Base-by-base conservation (phyloP, 2,113 vertebrate species). In the Dasypus novemcinctus region DNA sequence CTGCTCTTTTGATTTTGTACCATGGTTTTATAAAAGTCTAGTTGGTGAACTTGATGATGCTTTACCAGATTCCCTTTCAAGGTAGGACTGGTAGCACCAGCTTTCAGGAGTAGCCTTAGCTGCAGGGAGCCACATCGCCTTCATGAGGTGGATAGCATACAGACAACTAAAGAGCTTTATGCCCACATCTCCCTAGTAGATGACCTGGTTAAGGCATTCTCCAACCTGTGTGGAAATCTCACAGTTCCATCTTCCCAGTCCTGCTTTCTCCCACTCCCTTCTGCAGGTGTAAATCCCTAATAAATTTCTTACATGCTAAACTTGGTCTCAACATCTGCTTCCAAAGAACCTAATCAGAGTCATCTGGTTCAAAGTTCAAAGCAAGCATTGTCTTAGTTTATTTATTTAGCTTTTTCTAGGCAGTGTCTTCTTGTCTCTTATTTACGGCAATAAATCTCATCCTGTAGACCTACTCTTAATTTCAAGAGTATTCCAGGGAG, bases 331-430 rank as follows among this genome's bases (percentile, higher is more conserved):
- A 36, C 21, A 63, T 90, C 43, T 92, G 74, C 11, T 94, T 76
- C n/a, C 76, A 93, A 61, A 91, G 49, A 96, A 63, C 15, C 57
- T 63, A 83, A 88, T 33, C n/a, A 57, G 68, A 23, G 54, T 20
- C 82, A 85, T 57, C 92, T 91, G 54, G 57, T 93, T 95, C 93
- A 57, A 93, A 94, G 38, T 79, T 83, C 86, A 93, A 87, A 91
- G 75, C 49, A 10, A 87, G 20, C 31, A 66, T 1, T 72, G 43
- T 36, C 31, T 71, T 57, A 57, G 54, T 43, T 52, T 29, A n/a
- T 36, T 52, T 54, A 49, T 38, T 38, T 33, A 52, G 59, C 15
- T 33, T 2, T 2, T 18, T 5, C 33, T 61, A 82, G 83, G 61
- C 23, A 43, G 17, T n/a, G 1, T 84, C 69, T 71, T 25, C 52